These are phyloP conservation scores for Belonocnema kinseyi DNA, from an alignment of 1,140 invertebrate species.

Conservation along the genomic window DNA sequence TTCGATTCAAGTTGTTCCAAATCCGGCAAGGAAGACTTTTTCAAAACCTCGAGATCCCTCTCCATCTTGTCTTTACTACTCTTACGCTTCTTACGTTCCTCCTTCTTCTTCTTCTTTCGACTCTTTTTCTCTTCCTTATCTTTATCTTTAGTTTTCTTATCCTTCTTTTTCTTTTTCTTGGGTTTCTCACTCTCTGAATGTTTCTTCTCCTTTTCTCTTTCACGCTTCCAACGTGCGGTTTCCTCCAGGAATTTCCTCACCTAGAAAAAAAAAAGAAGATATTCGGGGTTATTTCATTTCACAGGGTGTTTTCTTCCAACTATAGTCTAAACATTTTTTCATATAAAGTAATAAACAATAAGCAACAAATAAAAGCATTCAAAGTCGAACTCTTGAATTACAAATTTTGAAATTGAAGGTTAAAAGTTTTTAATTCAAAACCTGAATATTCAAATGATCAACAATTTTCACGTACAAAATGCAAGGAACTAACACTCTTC, in stretches of 20 bases:
- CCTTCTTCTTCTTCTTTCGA: conserved; percentile 82
- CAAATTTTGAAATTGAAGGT: too few relatives aligned
- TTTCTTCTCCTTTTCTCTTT: conserved; percentile 81
- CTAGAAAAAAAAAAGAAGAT: conserved; percentile 44
- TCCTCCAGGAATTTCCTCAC: conserved; percentile 89
- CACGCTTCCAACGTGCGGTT: conserved; percentile 84
- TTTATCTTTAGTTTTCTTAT: conserved; percentile 76
- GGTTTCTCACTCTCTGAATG: conserved; percentile 81
- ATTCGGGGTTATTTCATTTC: too few relatives aligned
- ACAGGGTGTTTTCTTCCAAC: too few relatives aligned
- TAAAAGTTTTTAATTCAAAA: too few relatives aligned
- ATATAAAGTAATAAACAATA: too few relatives aligned
- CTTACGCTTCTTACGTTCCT: conserved; percentile 81
- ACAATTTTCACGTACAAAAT: too few relatives aligned
- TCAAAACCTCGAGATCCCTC: conserved; percentile 79
- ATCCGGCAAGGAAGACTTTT: conserved; percentile 80
- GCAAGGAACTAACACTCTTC: too few relatives aligned
- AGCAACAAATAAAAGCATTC: too few relatives aligned
- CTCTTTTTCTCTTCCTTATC: conserved; percentile 77
- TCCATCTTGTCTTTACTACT: conserved; percentile 78
- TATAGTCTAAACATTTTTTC: too few relatives aligned
- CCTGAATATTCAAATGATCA: too few relatives aligned
- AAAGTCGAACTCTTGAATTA: too few relatives aligned
- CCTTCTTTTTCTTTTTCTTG: conserved; percentile 81
- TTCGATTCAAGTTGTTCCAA: conserved; percentile 86